Evolutionary conservation across 2,113 vertebrate species (phyloP).

Genomic region (Lamprologus tigripictilis): DNA sequence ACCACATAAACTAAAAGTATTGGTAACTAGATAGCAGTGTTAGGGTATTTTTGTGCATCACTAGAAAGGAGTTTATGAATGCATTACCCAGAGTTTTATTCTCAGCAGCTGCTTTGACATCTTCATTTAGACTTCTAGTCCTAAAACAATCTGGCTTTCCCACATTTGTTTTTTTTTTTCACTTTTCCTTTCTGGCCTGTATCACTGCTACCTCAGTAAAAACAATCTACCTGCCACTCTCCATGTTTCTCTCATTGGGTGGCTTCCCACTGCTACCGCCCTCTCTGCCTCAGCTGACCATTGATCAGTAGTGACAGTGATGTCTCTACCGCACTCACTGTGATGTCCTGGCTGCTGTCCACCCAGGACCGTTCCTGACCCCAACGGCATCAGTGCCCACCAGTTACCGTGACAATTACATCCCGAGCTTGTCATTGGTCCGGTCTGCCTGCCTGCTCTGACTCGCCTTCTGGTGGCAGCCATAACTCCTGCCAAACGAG

Average conservation of each 20-base stretch:
- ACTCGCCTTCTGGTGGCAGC: slow-evolving; percentile 21
- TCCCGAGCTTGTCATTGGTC: neutral
- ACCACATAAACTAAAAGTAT: neutral
- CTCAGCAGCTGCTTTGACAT: neutral
- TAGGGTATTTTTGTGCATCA: neutral
- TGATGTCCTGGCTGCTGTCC: slow-evolving; percentile 25
- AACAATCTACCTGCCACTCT: neutral
- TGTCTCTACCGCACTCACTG: slow-evolving; percentile 36
- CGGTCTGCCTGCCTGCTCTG: neutral
- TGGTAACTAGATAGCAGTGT: neutral
- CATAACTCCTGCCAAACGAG: slow-evolving; percentile 65
- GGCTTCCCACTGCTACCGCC: neutral
- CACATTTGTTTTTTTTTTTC: neutral
- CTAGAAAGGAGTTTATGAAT: neutral
- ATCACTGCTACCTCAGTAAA: neutral
- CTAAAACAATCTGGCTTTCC: neutral
- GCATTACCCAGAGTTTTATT: neutral
- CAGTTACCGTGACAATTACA: slow-evolving; percentile 36
- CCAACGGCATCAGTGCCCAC: neutral
- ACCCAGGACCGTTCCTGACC: neutral
- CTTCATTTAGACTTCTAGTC: neutral
- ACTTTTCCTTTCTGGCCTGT: neutral
- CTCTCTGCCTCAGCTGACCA: neutral
- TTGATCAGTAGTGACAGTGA: slow-evolving; percentile 37
- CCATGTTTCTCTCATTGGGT: neutral